Base-by-base conservation (phyloP, 2,113 vertebrate genomes). In the Cavia porcellus region DNA sequence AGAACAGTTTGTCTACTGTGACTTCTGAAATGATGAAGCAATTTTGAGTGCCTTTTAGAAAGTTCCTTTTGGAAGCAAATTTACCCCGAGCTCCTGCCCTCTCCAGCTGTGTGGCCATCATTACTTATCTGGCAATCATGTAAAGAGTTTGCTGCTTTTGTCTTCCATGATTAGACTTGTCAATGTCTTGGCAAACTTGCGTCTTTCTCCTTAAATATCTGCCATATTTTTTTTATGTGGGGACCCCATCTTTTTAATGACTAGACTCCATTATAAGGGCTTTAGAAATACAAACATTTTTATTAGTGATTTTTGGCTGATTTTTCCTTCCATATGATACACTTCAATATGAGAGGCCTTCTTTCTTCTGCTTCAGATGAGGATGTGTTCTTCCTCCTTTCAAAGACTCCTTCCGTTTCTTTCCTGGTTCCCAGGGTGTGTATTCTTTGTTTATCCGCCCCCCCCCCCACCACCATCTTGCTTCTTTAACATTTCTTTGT, bases 281-380 rank as follows among this genome's bases (percentile, higher is more conserved):
- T 55, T 82, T 84, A 77, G 82, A 64, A 86, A 25, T 75, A 92
- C 80, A 83, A 92, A 57, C 57, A 81, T 5, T 80, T 91, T 55
- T 25, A 89, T 84, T 80, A 50, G 50, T 64, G 11, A 10, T 64
- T 84, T 84, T 84, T 47, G n/a, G 62, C 57, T 74, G 32, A 74
- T 11, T 81, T 89, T 96, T 92, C 70, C 45, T 86, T 95, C 86
- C 17, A 42, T 42, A 70, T 28, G 24, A 4, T 17, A 66, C 19
- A 50, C 57, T 64, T 77, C 42, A 74, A 35, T 92, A 81, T 30
- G 0, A 1, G 89, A 85, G 24, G 17, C 8, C 24, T 75, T 35
- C 35, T 86, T 64, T 45, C n/a, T 86, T 86, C 57, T 86, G 57
- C 24, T 9, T 92, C 74, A 66, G 74, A 50, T 25, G 24, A 74